A percentile compares a stretch with the other conserved stretches of the same genome.
These are phyloP conservation scores for Argyrosomus japonicus DNA, from an alignment of 2,113 vertebrate genomes.

Conservation along the genomic window DNA sequence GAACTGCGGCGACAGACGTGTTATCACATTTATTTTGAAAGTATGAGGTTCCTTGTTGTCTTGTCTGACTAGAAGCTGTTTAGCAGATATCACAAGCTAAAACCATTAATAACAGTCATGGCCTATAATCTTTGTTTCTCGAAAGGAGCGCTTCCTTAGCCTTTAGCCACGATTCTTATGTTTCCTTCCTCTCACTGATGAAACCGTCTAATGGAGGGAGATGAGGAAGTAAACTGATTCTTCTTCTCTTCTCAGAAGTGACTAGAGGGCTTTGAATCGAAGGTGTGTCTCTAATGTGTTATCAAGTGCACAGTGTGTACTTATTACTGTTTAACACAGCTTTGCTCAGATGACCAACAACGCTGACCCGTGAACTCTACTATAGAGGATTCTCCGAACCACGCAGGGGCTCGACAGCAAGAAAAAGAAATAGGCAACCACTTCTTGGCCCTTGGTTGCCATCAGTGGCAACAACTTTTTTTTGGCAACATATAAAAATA, in stretches of 20 bases:
- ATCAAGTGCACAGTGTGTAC: neutral
- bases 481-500: no score
- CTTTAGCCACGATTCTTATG: neutral
- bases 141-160: neutral
- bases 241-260: conserved; percentile 14
- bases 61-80: neutral
- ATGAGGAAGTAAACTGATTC: conserved; percentile 9
- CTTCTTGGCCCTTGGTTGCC: no score
- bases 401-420: no score
- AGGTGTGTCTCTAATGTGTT: neutral
- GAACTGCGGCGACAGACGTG: neutral
- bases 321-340: neutral
- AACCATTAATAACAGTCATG: neutral
- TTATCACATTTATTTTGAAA: neutral
- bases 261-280: neutral
- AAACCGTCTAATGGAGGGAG: neutral
- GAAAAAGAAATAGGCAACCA: no score
- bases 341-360: neutral
- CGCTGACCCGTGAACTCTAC: neutral
- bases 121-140: neutral
- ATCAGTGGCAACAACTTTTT: no score
- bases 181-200: neutral
- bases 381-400: neutral
- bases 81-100: neutral
- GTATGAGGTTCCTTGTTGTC: neutral